phyloP scores from a whole-genome alignment of 2,113 vertebrate genomes.

The Hippocampus zosterae region DNA sequence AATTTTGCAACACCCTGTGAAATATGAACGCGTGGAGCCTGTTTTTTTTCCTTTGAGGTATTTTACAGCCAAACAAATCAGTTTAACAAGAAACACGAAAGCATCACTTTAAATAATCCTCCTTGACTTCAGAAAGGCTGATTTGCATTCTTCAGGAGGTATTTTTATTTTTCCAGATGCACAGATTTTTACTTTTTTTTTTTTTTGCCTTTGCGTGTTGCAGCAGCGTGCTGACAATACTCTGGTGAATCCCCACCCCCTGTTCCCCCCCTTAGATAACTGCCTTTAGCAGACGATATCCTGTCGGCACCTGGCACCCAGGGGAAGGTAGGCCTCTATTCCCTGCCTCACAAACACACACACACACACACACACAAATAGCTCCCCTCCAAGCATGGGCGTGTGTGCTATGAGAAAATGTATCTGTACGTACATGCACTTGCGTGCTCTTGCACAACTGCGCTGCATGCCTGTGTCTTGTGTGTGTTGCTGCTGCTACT shows the following conservation, averaged over 20 bases:
- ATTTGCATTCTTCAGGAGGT: constrained; percentile 14
- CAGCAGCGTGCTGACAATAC: constrained; percentile 45
- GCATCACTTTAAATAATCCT: constrained; percentile 2
- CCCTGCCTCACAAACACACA: constrained; percentile 31
- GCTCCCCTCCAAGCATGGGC: constrained; percentile 22
- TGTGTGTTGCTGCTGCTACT: constrained; percentile 24
- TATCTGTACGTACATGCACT: constrained; percentile 26
- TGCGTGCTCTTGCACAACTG: constrained; percentile 20
- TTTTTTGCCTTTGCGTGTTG: constrained; percentile 46
- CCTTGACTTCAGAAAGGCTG: background rate
- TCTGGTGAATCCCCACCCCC: constrained; percentile 29
- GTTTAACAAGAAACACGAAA: background rate
- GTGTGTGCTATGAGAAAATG: constrained; percentile 28
- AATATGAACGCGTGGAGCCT: background rate
- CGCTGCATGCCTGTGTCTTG: constrained; percentile 31
- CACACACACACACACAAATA: constrained; percentile 8
- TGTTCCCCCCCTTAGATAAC: constrained; percentile 64
- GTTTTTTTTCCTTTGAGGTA: background rate
- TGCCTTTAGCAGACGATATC: constrained; percentile 67
- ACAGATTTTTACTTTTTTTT: constrained; percentile 4
- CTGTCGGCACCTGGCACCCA: constrained; percentile 64
- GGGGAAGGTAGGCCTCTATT: constrained; percentile 53
- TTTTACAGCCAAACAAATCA: constrained; percentile 11
- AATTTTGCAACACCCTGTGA: background rate
- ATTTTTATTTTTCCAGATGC: constrained; percentile 20